phyloP scores from a whole-genome alignment of 2,113 vertebrate genomes.

The Aphelocoma coerulescens region DNA sequence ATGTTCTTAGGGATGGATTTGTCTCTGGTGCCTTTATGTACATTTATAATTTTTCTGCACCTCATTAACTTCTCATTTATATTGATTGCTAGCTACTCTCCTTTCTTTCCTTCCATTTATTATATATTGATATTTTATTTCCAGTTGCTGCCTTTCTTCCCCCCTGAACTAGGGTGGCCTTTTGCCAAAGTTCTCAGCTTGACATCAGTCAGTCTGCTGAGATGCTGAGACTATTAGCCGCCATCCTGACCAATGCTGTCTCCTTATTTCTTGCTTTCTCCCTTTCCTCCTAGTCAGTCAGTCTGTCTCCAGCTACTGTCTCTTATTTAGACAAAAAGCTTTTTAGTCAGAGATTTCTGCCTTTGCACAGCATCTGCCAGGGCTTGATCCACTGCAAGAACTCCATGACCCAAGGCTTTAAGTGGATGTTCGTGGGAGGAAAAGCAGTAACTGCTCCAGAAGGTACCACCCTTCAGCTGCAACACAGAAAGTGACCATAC shows the following conservation, averaged over 20 bases:
- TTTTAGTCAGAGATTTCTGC: background rate
- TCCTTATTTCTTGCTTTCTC: conserved; percentile 17
- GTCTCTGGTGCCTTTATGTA: background rate
- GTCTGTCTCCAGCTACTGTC: conserved; percentile 38
- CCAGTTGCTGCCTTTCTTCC: conserved; percentile 6
- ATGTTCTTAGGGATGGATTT: background rate
- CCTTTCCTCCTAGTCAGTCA: conserved; percentile 11
- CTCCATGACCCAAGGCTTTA: background rate
- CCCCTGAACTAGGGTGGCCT: conserved; percentile 16
- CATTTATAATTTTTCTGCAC: conserved; percentile 34
- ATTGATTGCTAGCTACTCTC: conserved; percentile 48
- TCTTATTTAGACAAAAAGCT: background rate
- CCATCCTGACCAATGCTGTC: conserved; percentile 10
- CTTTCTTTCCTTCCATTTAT: conserved; percentile 20
- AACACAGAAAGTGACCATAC: background rate
- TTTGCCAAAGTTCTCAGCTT: conserved; percentile 43
- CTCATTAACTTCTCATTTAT: conserved; percentile 56
- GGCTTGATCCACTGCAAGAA: background rate
- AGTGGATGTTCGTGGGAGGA: background rate
- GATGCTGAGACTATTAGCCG: conserved; percentile 32
- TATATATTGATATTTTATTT: conserved; percentile 38
- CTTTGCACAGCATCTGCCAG: background rate
- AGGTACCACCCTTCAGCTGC: background rate
- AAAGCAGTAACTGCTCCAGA: background rate
- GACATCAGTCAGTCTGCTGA: background rate